phyloP scores from a whole-genome alignment of 2,888 invertebrate genomes.

The Ochropleura leucogaster region DNA sequence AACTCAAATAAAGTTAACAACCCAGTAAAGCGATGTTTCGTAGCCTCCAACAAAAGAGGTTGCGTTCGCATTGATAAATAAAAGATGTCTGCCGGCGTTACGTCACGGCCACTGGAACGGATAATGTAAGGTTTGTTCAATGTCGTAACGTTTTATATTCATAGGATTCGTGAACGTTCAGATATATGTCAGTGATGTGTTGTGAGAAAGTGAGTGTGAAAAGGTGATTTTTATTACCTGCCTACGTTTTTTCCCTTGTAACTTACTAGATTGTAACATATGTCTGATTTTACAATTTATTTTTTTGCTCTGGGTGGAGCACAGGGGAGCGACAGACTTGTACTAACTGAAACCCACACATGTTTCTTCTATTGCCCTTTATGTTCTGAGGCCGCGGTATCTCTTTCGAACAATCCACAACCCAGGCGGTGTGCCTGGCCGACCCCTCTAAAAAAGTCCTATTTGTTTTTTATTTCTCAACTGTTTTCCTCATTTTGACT shows the following conservation, averaged over 20 bases:
- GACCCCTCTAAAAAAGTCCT: no score
- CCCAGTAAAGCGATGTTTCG: constrained; percentile 8
- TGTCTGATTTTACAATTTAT: no score
- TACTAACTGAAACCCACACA: no score
- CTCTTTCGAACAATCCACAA: no score
- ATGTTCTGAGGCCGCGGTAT: no score
- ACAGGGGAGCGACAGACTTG: no score
- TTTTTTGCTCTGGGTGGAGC: no score
- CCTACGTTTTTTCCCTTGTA: not conserved
- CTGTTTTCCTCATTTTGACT: no score
- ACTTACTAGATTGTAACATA: no score
- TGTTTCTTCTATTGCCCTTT: no score
- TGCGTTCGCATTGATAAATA: constrained; percentile 45
- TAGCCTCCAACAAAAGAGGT: constrained; percentile 34
- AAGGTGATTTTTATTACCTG: constrained; percentile 10
- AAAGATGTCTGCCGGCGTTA: constrained; percentile 36
- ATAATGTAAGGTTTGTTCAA: constrained; percentile 43
- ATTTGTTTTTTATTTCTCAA: no score
- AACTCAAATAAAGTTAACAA: constrained; percentile 20
- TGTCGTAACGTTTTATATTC: constrained; percentile 50
- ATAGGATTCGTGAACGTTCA: constrained; percentile 29
- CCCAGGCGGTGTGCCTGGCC: no score
- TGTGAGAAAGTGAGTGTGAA: not conserved
- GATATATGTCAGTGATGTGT: constrained; percentile 31
- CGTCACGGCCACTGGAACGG: constrained; percentile 38